Conservation (phyloP, 2,888 invertebrate species). For the Atethmia centrago region DNA sequence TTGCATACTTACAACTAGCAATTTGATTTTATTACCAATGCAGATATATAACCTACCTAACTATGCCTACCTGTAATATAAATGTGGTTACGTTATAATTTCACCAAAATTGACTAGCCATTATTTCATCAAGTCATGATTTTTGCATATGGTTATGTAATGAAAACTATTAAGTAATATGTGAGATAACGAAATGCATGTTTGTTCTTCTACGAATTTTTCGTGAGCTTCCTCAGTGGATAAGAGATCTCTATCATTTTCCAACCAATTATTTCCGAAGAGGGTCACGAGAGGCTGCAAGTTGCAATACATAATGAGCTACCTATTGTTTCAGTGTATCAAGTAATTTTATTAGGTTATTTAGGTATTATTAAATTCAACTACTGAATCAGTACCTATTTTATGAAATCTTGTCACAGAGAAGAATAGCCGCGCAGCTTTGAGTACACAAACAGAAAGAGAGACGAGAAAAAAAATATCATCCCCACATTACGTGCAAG, state of each 20-base stretch:
- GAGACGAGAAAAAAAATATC: too few species aligned
- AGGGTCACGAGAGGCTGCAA: constrained; percentile 33
- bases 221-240: constrained; percentile 37
- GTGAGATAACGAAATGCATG: constrained; percentile 12
- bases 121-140: constrained; percentile 42
- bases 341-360: background rate
- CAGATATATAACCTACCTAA: background rate
- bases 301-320: constrained; percentile 15
- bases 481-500: too few species aligned
- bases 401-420: background rate
- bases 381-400: background rate
- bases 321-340: constrained; percentile 36
- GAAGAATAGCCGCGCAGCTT: background rate
- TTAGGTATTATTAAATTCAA: background rate
- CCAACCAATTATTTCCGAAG: constrained; percentile 56
- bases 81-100: constrained; percentile 45
- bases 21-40: constrained; percentile 24
- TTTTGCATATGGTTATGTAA: constrained; percentile 44
- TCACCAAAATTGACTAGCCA: constrained; percentile 38
- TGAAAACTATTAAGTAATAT: constrained; percentile 40
- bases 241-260: constrained; percentile 62
- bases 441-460: background rate
- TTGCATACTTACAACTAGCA: constrained; percentile 8
- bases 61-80: constrained; percentile 3
- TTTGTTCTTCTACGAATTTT: constrained; percentile 18